These are phyloP conservation scores for Ceratina japonica DNA, from an alignment of 1,140 invertebrate genomes.

Conservation along the genomic window DNA sequence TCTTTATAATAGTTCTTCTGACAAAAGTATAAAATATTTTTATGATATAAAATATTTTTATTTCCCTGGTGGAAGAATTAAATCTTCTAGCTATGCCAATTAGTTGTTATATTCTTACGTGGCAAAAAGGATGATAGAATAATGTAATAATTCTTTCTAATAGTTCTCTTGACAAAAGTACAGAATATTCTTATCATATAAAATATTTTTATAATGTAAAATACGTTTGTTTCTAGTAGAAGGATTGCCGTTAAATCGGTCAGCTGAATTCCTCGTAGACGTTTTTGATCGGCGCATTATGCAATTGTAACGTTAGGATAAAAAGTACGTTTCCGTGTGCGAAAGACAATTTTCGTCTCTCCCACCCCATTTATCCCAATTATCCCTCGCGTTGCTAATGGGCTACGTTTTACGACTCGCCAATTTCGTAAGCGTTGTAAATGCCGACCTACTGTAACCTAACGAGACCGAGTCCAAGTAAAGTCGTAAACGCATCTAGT, in stretches of 20 bases:
- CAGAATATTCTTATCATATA: too few relatives aligned
- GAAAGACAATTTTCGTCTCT: slow-evolving; percentile 37
- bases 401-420: slow-evolving; percentile 49
- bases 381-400: slow-evolving; percentile 53
- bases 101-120: neutral
- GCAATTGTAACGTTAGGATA: neutral
- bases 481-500: slow-evolving; percentile 39
- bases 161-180: neutral
- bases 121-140: too few relatives aligned
- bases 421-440: slow-evolving; percentile 58
- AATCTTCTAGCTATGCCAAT: too few relatives aligned
- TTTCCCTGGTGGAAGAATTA: too few relatives aligned
- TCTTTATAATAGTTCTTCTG: too few relatives aligned
- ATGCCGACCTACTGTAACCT: slow-evolving; percentile 24
- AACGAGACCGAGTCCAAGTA: slow-evolving; percentile 22
- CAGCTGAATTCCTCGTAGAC: neutral
- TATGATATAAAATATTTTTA: too few relatives aligned
- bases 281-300: slow-evolving; percentile 1
- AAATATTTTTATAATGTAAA: too few relatives aligned
- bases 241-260: neutral
- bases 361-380: slow-evolving; percentile 44
- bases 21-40: too few relatives aligned
- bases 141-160: too few relatives aligned
- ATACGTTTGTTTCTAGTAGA: too few relatives aligned
- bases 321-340: neutral